phyloP scores from a whole-genome alignment of 2,113 vertebrate species.

The Embiotoca jacksoni region DNA sequence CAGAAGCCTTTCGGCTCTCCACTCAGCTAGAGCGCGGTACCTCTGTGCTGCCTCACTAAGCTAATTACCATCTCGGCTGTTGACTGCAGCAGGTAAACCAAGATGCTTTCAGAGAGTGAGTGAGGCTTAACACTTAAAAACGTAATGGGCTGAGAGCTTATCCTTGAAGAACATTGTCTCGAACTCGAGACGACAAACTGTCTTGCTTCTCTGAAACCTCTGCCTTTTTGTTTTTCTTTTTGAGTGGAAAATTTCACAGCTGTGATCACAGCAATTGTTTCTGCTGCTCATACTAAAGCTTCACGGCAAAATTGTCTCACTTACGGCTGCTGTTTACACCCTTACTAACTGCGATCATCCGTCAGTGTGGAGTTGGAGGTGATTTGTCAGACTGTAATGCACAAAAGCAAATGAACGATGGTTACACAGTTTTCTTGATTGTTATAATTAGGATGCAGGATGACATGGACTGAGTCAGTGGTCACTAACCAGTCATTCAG shows the following conservation, averaged over 20 bases:
- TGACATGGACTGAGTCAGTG: neutral
- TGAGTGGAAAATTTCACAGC: constrained; percentile 26
- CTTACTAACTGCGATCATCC: constrained; percentile 42
- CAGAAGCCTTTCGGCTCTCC: neutral
- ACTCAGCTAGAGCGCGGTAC: neutral
- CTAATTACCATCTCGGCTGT: constrained; percentile 43
- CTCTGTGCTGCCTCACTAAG: constrained; percentile 16
- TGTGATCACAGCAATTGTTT: constrained; percentile 9
- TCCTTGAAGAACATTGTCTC: constrained; percentile 18
- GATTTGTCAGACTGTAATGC: constrained; percentile 39
- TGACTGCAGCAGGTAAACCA: constrained; percentile 36
- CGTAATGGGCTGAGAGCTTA: constrained; percentile 40
- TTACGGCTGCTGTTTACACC: constrained; percentile 48
- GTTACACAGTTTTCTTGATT: neutral
- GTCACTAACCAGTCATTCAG: neutral
- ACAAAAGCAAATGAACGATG: constrained; percentile 21
- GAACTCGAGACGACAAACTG: constrained; percentile 13
- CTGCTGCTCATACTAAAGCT: neutral
- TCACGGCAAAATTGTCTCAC: constrained; percentile 39
- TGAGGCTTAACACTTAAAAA: constrained; percentile 20
- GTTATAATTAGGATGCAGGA: neutral
- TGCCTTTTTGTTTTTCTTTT: neutral
- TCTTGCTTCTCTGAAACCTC: constrained; percentile 12
- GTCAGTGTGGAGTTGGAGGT: constrained; percentile 27
- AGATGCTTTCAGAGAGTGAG: constrained; percentile 11